Evolutionary conservation across 2,113 vertebrate genomes (phyloP), one percentile per base, ranked within the genome.

Genomic region (Hippoglossus stenolepis): DNA sequence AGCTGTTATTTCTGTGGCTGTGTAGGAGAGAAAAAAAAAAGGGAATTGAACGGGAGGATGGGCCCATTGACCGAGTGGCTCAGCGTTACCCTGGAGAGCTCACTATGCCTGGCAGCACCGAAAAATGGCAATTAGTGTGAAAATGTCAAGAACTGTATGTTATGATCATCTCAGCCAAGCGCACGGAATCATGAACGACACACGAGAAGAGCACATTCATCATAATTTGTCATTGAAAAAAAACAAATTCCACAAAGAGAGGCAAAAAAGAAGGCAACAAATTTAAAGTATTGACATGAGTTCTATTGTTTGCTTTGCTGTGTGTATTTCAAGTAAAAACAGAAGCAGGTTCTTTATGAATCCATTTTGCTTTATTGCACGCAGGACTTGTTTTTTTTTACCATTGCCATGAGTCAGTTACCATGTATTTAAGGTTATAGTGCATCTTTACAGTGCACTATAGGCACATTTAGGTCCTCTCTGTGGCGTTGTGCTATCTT

Each of bases 91-190:
- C 54, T 40, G 75, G 65, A 83, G 75, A 80, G 67, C 79, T 80
- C 65, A 54, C 40, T 53, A 60, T 51, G 81, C 43, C 17, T 67
- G 71, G 59, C 79, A n/a, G 51, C 51, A 45, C 49, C 54, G 31
- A 79, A 66, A 85, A 77, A 83, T 75, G 24, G 59, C 79, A 80
- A 87, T 86, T 84, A 86, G 80, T 73, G 64, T n/a, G 64, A 73
- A 87, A 86, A 88, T 83, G 85, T 85, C 77, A 89, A 77, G 69
- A 61, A 79, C 59, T 8, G 12, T 11, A 75, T 53, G 67, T 77
- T 53, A 59, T 13, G 20, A 45, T 66, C 47, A 40, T 65, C 56
- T 78, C 62, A 62, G 53, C 70, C 31, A 54, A 54, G 13, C 0
- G 61, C 38, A 26, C 4, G 20, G 57, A 82, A 84, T 73, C 68